Percentiles rank a stretch among this genome's conserved stretches.
Conservation (phyloP, 1,140 invertebrate species). For the Zaprionus tsacasi region DNA sequence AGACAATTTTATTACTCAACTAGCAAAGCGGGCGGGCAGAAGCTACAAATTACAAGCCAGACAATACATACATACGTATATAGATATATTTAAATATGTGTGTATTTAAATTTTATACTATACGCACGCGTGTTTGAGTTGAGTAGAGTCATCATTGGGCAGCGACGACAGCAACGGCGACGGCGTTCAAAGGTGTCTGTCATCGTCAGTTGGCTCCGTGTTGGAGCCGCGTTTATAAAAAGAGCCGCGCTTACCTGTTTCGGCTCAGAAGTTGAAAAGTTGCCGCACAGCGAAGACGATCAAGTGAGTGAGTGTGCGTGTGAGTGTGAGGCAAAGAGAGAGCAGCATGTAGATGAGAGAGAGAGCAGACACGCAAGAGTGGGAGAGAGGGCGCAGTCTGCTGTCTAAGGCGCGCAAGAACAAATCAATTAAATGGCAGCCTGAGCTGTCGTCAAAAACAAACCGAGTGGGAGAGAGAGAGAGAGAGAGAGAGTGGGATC, state of each 20-base stretch:
- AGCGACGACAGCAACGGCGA: neutral
- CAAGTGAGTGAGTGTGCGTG: conserved; percentile 49
- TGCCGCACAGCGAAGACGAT: conserved; percentile 43
- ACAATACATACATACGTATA: neutral
- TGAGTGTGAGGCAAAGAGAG: conserved; percentile 40
- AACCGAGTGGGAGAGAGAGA: conserved; percentile 1
- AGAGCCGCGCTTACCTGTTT: conserved; percentile 59
- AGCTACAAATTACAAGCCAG: conserved; percentile 13
- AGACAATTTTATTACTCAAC: neutral
- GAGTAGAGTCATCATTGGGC: conserved; percentile 10
- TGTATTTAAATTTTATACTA: neutral
- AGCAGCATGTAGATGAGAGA: neutral
- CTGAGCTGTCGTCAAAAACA: conserved; percentile 1
- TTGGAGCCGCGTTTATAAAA: conserved; percentile 62
- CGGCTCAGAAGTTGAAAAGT: conserved; percentile 61
- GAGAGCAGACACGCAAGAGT: neutral
- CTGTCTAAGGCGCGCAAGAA: neutral
- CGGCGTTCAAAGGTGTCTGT: conserved; percentile 29
- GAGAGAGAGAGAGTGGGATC: neutral
- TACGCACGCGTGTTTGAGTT: neutral
- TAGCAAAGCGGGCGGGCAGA: neutral
- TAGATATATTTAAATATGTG: neutral
- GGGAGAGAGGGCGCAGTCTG: neutral
- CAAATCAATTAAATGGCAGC: conserved; percentile 10
- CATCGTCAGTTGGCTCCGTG: conserved; percentile 16